Base-by-base conservation (phyloP, 2,888 invertebrate species). In the Coronaproctus castanopsis region DNA sequence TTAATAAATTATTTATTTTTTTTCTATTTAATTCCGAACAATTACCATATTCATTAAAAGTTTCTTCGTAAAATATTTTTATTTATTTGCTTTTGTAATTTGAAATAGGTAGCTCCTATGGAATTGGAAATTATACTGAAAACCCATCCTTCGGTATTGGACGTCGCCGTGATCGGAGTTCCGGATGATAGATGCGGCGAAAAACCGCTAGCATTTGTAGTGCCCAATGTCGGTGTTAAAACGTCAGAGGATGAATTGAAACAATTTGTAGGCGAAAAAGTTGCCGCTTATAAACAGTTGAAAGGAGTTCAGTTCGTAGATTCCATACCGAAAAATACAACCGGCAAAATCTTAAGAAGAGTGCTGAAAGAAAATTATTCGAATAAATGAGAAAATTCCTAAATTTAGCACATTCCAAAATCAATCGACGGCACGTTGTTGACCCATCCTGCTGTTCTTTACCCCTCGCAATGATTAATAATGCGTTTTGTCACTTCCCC, bases 21-120 rank as follows among this genome's bases (percentile, higher is more conserved):
- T n/a, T n/a, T n/a, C n/a, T n/a, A n/a, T n/a, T n/a, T n/a, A n/a
- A n/a, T n/a, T n/a, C n/a, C n/a, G n/a, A n/a, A n/a, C n/a, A n/a
- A n/a, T n/a, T n/a, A n/a, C n/a, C n/a, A n/a, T n/a, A n/a, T n/a
- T n/a, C n/a, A n/a, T n/a, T n/a, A n/a, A n/a, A n/a, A n/a, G n/a
- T n/a, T n/a, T n/a, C n/a, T n/a, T n/a, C n/a, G n/a, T n/a, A n/a
- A n/a, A n/a, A n/a, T n/a, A n/a, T n/a, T n/a, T n/a, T n/a, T n/a
- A n/a, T n/a, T n/a, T n/a, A n/a, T n/a, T n/a, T n/a, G n/a, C n/a
- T n/a, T n/a, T n/a, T n/a, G n/a, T n/a, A n/a, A n/a, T n/a, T n/a
- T n/a, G n/a, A n/a, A n/a, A 0, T 68, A 87, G 85, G 87, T 89
- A 23, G 83, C 89, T 0, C 89, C 89, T 21, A 86, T 88, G 1